These are phyloP conservation scores for Allacma fusca DNA, from an alignment of 2,888 invertebrate species.

Conservation along the genomic window DNA sequence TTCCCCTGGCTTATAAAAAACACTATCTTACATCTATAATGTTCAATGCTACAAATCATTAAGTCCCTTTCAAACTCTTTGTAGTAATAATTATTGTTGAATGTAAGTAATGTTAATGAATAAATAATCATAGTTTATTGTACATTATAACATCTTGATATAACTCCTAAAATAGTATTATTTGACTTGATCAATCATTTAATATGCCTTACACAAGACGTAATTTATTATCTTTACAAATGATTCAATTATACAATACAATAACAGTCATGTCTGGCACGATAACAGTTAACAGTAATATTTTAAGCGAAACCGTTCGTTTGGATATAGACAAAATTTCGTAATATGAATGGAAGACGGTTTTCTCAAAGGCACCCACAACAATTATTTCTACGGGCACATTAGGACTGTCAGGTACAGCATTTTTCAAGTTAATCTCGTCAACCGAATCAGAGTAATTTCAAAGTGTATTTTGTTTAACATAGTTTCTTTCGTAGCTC, in stretches of 20 bases:
- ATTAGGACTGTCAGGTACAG: slow-evolving; percentile 9
- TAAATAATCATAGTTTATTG: neutral
- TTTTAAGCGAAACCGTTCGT: neutral
- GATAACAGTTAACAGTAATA: slow-evolving; percentile 3
- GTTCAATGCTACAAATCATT: neutral
- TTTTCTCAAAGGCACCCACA: slow-evolving; percentile 4
- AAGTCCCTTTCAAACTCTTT: neutral
- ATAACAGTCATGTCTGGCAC: slow-evolving; percentile 14
- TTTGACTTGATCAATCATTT: neutral
- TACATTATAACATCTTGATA: slow-evolving; percentile 1
- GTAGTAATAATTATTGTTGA: neutral
- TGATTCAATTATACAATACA: neutral
- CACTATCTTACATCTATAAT: neutral
- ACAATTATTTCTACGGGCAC: neutral
- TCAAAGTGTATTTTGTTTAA: neutral
- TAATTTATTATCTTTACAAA: neutral
- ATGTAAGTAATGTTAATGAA: slow-evolving; percentile 4
- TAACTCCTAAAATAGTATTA: neutral
- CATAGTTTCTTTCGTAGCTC: neutral
- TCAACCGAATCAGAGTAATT: neutral
- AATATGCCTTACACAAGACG: neutral
- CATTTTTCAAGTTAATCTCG: neutral
- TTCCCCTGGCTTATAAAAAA: neutral
- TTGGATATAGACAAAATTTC: neutral
- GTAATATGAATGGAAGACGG: neutral